These are phyloP conservation scores for Nyctalus aviator DNA, from an alignment of 2,797 vertebrate genomes.

Conservation along the genomic window DNA sequence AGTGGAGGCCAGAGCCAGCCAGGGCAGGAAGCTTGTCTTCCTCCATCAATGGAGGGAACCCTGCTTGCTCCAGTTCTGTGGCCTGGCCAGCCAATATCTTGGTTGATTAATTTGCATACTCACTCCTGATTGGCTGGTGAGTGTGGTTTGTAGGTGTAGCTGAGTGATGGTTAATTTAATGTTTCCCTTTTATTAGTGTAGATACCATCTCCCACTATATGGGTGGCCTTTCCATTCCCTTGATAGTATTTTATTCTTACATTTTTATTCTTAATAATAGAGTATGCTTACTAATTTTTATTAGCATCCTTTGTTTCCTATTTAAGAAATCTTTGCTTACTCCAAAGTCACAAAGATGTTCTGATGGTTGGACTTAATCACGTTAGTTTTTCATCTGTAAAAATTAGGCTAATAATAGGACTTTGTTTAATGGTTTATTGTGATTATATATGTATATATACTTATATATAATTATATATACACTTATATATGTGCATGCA, in stretches of 20 bases:
- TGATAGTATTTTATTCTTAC: not conserved
- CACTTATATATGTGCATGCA: not conserved
- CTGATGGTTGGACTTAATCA: not conserved
- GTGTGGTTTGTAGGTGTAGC: too few relatives aligned
- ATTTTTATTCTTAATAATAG: not conserved
- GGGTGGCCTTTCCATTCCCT: not conserved
- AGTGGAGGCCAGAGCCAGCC: too few relatives aligned
- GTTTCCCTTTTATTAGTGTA: too few relatives aligned
- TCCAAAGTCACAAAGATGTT: not conserved
- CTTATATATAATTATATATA: not conserved
- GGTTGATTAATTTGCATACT: too few relatives aligned
- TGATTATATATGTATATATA: not conserved
- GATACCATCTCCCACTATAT: not conserved
- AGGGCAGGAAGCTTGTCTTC: too few relatives aligned
- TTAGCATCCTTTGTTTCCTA: conserved; percentile 5
- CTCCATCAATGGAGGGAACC: too few relatives aligned
- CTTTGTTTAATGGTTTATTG: not conserved
- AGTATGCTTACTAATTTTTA: not conserved
- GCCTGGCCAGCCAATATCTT: too few relatives aligned
- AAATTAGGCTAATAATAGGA: not conserved
- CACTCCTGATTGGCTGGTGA: too few relatives aligned
- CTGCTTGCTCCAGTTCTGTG: too few relatives aligned
- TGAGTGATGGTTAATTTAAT: too few relatives aligned
- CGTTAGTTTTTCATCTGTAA: conserved; percentile 8
- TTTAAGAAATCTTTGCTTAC: conserved; percentile 46